Evolutionary conservation across 2,113 vertebrate genomes (phyloP).

Genomic region (Carettochelys insculpta): DNA sequence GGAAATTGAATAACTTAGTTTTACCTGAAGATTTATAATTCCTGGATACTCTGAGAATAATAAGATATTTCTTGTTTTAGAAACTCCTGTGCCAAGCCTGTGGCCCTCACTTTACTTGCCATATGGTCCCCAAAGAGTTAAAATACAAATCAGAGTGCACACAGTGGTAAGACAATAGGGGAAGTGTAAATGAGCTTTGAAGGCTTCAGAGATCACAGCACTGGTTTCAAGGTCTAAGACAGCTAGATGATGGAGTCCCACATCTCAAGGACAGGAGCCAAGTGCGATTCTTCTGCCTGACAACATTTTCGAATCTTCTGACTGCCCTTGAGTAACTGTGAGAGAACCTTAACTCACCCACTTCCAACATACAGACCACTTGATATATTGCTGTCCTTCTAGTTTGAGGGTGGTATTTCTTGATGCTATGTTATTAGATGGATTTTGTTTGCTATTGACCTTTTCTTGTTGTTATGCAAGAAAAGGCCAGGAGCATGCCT

Average conservation of each 20-base stretch:
- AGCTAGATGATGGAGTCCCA: not conserved
- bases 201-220: accelerated
- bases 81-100: not conserved
- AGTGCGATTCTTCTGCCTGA: not conserved
- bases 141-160: not conserved
- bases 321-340: too few relatives aligned
- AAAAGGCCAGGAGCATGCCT: not conserved
- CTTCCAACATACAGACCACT: too few relatives aligned
- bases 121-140: not conserved
- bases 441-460: too few relatives aligned
- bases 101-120: not conserved
- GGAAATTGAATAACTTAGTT: not conserved
- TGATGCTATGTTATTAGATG: too few relatives aligned
- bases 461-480: too few relatives aligned
- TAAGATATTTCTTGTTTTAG: not conserved
- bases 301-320: too few relatives aligned
- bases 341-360: too few relatives aligned
- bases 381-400: too few relatives aligned
- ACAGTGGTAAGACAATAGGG: not conserved
- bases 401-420: too few relatives aligned
- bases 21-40: not conserved
- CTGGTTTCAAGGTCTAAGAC: not conserved
- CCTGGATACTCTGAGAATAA: not conserved
- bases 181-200: not conserved
- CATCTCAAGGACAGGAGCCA: not conserved